Conservation (phyloP, 2,888 invertebrate species). For the Polyommatus iphigenia region DNA sequence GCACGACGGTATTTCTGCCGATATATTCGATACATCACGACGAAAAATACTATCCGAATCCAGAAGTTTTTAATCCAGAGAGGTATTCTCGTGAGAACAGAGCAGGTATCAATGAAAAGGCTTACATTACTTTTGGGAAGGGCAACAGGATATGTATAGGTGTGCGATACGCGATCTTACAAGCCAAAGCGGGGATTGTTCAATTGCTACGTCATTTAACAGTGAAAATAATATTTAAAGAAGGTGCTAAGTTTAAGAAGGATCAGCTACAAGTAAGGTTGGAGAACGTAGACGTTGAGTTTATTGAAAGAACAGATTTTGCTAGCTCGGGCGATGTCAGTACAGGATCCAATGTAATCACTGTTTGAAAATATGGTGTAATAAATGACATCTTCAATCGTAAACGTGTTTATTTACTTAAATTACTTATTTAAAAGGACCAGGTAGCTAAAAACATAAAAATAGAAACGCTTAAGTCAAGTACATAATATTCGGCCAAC, state of each 20-base stretch:
- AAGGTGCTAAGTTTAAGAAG: conserved; percentile 45
- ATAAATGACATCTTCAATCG: background rate
- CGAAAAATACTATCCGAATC: background rate
- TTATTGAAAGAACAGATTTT: conserved; percentile 34
- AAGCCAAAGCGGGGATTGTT: background rate
- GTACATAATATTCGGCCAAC: no score
- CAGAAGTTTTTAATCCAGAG: background rate
- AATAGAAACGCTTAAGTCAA: no score
- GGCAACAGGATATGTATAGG: conserved; percentile 25
- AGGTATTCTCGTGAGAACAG: conserved; percentile 13
- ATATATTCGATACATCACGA: conserved; percentile 26
- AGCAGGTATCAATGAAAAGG: background rate
- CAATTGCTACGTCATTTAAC: background rate
- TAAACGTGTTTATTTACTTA: background rate
- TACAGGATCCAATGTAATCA: background rate
- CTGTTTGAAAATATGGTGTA: background rate
- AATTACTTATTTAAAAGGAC: background rate
- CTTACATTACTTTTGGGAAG: conserved; percentile 3
- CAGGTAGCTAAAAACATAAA: no score
- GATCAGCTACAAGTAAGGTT: conserved; percentile 39
- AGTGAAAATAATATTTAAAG: conserved; percentile 35
- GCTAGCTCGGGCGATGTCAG: background rate
- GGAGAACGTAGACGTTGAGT: conserved; percentile 37
- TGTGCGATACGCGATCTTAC: background rate
- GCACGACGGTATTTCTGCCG: conserved; percentile 2